Percentiles rank a stretch among this genome's conserved stretches.
Conservation (phyloP, 1,140 invertebrate species). For the Lamellibrachia luymesi region DNA sequence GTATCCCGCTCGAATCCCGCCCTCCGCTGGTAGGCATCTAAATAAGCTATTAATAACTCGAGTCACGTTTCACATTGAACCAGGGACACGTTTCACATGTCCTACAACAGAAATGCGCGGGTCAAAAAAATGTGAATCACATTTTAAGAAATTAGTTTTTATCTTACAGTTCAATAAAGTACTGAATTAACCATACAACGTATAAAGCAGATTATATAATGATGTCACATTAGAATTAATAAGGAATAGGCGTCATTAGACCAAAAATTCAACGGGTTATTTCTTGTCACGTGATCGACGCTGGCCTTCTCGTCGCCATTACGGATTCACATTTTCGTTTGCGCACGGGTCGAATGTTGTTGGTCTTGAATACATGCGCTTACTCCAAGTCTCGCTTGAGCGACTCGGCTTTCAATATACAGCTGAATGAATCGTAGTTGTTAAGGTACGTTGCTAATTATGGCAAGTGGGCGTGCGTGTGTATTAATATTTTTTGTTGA, state of each 20-base stretch:
- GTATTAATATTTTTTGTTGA: neutral
- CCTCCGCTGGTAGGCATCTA: neutral
- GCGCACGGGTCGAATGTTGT: neutral
- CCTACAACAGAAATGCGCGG: neutral
- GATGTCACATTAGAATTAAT: neutral
- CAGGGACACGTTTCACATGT: neutral
- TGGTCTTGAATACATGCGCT: neutral
- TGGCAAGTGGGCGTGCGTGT: neutral
- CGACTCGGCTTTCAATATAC: neutral
- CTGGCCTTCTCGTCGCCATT: neutral
- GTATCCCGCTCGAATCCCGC: neutral
- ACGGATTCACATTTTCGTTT: neutral
- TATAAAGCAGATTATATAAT: neutral
- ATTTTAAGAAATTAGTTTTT: neutral
- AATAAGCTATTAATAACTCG: neutral
- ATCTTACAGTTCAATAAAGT: neutral
- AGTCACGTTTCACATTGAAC: neutral
- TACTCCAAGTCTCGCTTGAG: neutral
- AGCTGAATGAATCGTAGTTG: neutral
- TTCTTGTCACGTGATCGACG: neutral
- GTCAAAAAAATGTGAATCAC: neutral
- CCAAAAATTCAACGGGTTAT: neutral
- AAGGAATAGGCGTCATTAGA: neutral
- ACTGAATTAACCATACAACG: neutral
- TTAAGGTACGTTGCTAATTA: neutral